Evolutionary conservation across 37 sponge, comb jelly and placozoan genomes (phyloP).

Genomic region (Cladorhizidae sp.): DNA sequence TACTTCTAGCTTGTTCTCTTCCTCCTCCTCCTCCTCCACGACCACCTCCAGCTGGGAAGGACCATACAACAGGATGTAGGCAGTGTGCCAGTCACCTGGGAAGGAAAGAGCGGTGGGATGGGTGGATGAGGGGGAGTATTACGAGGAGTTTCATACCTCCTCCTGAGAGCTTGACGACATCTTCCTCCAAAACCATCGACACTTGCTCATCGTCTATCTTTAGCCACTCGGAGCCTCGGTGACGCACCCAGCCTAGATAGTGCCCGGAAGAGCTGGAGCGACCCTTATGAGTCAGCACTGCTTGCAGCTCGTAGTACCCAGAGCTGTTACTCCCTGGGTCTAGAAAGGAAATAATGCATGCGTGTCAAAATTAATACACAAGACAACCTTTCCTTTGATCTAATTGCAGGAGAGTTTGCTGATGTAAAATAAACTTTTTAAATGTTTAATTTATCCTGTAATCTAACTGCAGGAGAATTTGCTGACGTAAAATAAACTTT

Average conservation of each 20-base stretch:
- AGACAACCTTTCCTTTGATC: no score
- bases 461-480: no score
- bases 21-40: slow-evolving; percentile 21
- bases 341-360: slow-evolving; percentile 2
- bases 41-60: slow-evolving; percentile 62
- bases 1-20: no score
- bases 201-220: slow-evolving; percentile 97
- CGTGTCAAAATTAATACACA: no score
- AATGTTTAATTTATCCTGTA: no score
- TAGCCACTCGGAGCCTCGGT: slow-evolving; percentile 66
- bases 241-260: slow-evolving; percentile 90
- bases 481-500: no score
- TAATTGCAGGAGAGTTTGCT: no score
- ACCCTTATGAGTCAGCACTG: slow-evolving; percentile 97
- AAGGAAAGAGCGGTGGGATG: neutral
- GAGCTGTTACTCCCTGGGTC: slow-evolving; percentile 96
- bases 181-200: slow-evolving; percentile 79
- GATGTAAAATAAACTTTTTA: no score
- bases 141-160: slow-evolving; percentile 63
- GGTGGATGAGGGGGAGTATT: neutral
- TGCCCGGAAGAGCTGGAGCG: slow-evolving; percentile 95
- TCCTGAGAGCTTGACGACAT: slow-evolving; percentile 93
- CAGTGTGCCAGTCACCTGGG: slow-evolving; percentile 96
- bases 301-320: slow-evolving; percentile 92
- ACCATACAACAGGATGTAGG: slow-evolving; percentile 93